phyloP scores from a whole-genome alignment of 2,113 vertebrate genomes.

The Callipepla squamata region DNA sequence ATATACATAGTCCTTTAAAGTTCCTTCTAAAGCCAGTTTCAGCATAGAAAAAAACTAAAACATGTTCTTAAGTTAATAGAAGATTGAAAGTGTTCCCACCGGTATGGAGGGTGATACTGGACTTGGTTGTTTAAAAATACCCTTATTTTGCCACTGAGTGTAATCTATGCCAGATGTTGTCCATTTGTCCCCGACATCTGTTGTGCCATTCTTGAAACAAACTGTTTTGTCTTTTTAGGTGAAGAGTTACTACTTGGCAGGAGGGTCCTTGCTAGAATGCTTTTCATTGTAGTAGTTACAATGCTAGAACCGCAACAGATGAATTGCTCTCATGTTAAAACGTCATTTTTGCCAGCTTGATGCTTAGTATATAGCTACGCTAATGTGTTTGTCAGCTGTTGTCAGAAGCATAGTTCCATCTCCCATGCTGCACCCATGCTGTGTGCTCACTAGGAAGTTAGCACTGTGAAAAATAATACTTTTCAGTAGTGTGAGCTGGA shows the following conservation, averaged over 20 bases:
- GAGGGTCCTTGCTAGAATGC: not conserved
- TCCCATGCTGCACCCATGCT: not conserved
- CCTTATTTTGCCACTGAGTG: rapidly evolving
- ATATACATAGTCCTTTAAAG: slow-evolving; percentile 22
- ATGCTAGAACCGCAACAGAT: not conserved
- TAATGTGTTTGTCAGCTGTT: not conserved
- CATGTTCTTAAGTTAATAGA: not conserved
- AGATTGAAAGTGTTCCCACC: not conserved
- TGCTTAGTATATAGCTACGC: not conserved
- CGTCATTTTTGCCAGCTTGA: not conserved
- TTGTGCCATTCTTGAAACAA: not conserved
- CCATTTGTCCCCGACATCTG: not conserved
- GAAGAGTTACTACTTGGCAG: not conserved
- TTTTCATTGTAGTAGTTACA: not conserved
- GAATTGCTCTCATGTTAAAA: not conserved
- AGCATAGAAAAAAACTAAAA: not conserved
- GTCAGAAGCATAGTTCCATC: rapidly evolving
- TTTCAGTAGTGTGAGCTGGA: not conserved
- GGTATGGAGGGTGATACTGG: not conserved
- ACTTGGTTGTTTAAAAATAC: not conserved
- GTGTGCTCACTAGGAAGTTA: not conserved
- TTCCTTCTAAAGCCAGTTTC: slow-evolving; percentile 3
- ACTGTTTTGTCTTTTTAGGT: not conserved
- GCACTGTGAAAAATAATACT: rapidly evolving
- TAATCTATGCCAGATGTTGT: not conserved